Percentiles rank a stretch among this genome's conserved stretches.
These are phyloP conservation scores for Capromys pilorides DNA, from an alignment of 2,797 vertebrate genomes.

Conservation along the genomic window DNA sequence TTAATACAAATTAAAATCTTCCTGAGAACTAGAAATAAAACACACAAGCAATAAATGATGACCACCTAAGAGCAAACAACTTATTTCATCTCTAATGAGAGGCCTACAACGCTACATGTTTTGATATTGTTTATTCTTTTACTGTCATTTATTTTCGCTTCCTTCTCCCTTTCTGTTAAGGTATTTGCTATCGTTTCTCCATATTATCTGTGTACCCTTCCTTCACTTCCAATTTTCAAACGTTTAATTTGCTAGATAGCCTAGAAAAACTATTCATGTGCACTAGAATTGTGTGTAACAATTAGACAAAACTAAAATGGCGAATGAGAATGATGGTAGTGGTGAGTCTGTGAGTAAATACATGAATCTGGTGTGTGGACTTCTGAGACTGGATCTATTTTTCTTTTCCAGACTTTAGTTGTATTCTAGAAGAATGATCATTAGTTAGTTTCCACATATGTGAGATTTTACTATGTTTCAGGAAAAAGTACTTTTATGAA, in stretches of 20 bases:
- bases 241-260: neutral
- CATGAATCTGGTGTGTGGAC: accelerated
- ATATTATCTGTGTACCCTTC: neutral
- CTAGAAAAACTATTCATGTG: neutral
- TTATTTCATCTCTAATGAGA: neutral
- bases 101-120: accelerated
- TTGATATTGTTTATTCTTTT: neutral
- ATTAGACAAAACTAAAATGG: neutral
- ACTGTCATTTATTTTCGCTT: accelerated
- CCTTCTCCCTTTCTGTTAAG: neutral
- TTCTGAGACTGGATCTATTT: neutral
- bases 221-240: neutral
- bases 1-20: neutral
- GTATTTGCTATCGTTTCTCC: neutral
- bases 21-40: neutral
- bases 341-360: accelerated
- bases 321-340: neutral
- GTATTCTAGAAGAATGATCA: neutral
- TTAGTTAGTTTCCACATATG: neutral
- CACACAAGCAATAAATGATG: accelerated
- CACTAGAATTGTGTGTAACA: neutral
- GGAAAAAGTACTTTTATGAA: neutral
- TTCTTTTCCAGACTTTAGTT: neutral
- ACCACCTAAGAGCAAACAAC: neutral
- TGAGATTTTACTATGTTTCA: neutral